A percentile compares a stretch with the other conserved stretches of the same genome.
Evolutionary conservation across 1,140 invertebrate species (phyloP).

Genomic region (Bombus balteatus): DNA sequence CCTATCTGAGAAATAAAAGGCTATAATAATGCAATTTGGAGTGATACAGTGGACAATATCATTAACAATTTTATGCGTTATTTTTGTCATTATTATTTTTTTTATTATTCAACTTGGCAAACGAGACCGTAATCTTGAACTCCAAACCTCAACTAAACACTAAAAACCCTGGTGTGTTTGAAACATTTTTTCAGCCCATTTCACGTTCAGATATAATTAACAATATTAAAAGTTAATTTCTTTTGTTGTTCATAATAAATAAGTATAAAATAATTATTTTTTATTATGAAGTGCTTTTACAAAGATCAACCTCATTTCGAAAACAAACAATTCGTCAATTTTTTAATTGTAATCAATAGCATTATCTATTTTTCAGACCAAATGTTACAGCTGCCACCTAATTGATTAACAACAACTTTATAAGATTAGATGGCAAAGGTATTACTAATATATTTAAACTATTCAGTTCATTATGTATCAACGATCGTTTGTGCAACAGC

Average conservation of each 20-base stretch:
- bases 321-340: neutral
- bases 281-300: neutral
- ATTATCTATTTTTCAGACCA: neutral
- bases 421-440: neutral
- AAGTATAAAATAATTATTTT: neutral
- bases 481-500: neutral
- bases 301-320: neutral
- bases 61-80: slow-evolving; percentile 19
- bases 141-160: too few species aligned
- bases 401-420: neutral
- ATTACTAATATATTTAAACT: neutral
- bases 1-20: neutral
- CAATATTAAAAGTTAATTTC: neutral
- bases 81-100: slow-evolving; percentile 33
- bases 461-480: neutral
- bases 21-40: slow-evolving; percentile 44
- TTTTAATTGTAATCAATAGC: neutral
- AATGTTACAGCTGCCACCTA: neutral
- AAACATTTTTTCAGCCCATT: neutral
- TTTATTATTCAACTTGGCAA: slow-evolving; percentile 47
- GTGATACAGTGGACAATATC: slow-evolving; percentile 47
- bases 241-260: neutral
- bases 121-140: slow-evolving; percentile 76
- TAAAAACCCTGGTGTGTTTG: neutral
- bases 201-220: neutral